Evolutionary conservation across 2,113 vertebrate genomes (phyloP).

Genomic region (Nipponia nippon): DNA sequence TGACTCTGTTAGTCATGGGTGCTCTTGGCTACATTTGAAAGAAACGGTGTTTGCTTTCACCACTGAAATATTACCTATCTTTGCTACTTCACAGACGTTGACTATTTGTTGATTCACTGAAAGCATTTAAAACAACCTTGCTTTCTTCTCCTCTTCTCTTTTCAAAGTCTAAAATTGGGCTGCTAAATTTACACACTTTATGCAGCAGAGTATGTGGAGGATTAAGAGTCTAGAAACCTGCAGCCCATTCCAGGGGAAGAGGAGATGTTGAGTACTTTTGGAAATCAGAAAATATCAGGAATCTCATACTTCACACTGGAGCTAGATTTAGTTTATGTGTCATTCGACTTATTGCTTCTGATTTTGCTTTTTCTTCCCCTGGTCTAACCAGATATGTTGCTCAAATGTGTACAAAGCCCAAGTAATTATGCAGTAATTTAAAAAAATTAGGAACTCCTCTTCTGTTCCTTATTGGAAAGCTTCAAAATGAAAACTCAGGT

Average conservation of each 20-base stretch:
- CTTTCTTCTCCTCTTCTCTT: neutral
- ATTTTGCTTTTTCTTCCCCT: neutral
- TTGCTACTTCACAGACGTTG: neutral
- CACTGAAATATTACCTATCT: neutral
- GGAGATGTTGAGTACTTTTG: neutral
- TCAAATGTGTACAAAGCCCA: neutral
- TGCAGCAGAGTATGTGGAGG: neutral
- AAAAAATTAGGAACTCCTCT: neutral
- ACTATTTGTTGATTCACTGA: neutral
- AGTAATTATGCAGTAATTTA: neutral
- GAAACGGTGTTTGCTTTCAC: neutral
- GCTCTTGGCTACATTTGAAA: neutral
- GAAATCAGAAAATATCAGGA: neutral
- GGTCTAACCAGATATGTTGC: neutral
- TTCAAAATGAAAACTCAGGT: neutral
- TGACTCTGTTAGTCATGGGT: neutral
- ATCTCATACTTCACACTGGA: neutral
- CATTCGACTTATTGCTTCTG: neutral
- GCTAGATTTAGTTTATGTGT: neutral
- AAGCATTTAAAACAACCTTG: neutral
- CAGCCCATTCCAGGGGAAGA: neutral
- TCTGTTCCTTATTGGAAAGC: neutral
- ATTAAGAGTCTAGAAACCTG: neutral
- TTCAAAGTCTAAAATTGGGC: neutral
- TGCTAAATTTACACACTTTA: neutral